These are phyloP conservation scores for Tinea semifulvella DNA, from an alignment of 2,888 invertebrate species.

Conservation along the genomic window DNA sequence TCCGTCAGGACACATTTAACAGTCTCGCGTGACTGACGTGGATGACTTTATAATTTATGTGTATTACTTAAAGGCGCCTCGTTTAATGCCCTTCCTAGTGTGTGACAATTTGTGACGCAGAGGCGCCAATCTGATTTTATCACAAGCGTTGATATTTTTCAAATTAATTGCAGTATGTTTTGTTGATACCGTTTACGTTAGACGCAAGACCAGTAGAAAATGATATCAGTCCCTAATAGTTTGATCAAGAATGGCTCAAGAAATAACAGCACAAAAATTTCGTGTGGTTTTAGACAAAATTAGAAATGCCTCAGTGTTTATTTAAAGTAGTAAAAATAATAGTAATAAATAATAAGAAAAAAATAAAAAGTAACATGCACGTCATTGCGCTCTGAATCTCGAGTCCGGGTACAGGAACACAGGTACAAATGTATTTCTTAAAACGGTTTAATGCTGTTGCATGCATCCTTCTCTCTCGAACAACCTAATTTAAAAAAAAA, in stretches of 20 bases:
- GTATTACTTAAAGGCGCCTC: constrained; percentile 47
- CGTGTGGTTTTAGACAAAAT: not conserved
- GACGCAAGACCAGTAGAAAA: not conserved
- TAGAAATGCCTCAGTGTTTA: not conserved
- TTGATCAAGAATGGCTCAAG: no score
- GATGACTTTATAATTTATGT: constrained; percentile 62
- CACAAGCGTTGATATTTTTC: constrained; percentile 19
- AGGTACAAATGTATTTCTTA: no score
- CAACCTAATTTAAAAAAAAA: no score
- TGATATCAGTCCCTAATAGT: no score
- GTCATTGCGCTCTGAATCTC: no score
- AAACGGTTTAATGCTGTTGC: no score
- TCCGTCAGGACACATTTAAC: constrained; percentile 50
- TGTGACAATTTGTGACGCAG: constrained; percentile 54
- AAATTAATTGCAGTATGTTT: not conserved
- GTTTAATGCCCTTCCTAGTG: constrained; percentile 56
- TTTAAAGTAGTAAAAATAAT: not conserved
- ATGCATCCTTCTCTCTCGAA: no score
- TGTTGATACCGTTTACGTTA: not conserved
- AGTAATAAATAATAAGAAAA: not conserved
- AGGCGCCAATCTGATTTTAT: constrained; percentile 60
- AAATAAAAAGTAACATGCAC: no score
- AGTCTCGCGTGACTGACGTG: constrained; percentile 54
- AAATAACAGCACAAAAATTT: no score
- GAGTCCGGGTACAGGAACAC: no score